Evolutionary conservation across 2,888 invertebrate species (phyloP).

Genomic region (Oscheius onirici): DNA sequence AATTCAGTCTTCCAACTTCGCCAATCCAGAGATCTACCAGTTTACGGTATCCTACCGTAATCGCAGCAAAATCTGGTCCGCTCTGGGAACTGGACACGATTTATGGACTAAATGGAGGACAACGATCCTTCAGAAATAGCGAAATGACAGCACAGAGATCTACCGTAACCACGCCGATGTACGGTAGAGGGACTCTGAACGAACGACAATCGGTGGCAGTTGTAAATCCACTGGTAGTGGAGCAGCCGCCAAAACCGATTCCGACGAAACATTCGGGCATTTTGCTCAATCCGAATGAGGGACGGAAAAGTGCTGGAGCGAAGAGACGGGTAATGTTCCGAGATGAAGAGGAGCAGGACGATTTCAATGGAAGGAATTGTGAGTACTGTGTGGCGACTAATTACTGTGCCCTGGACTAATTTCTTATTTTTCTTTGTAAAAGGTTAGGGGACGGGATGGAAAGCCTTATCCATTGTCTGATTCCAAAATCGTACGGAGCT

Average conservation of each 20-base stretch:
- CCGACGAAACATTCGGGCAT: constrained; percentile 17
- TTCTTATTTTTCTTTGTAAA: not conserved
- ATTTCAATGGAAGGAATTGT: not conserved
- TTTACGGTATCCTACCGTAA: not conserved
- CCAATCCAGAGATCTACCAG: constrained; percentile 5
- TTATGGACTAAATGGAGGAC: constrained; percentile 1
- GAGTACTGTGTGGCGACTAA: not conserved
- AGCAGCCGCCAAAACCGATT: not conserved
- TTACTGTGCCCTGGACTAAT: not conserved
- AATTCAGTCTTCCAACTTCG: constrained; percentile 3
- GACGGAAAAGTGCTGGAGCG: not conserved
- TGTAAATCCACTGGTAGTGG: constrained; percentile 2
- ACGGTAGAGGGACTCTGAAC: constrained; percentile 20
- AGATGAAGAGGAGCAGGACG: not conserved
- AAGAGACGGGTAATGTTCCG: constrained; percentile 26
- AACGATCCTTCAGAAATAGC: not conserved
- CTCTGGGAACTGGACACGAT: constrained; percentile 19
- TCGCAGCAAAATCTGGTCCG: not conserved
- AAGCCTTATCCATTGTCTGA: too few species aligned
- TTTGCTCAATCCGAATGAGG: constrained; percentile 25
- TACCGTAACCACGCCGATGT: constrained; percentile 25
- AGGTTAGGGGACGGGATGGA: too few species aligned
- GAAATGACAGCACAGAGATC: constrained; percentile 4
- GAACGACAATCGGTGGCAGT: constrained; percentile 10
- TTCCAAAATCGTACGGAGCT: too few species aligned